Evolutionary conservation across 2,888 invertebrate species (phyloP).

Genomic region (Phaedon cochleariae): DNA sequence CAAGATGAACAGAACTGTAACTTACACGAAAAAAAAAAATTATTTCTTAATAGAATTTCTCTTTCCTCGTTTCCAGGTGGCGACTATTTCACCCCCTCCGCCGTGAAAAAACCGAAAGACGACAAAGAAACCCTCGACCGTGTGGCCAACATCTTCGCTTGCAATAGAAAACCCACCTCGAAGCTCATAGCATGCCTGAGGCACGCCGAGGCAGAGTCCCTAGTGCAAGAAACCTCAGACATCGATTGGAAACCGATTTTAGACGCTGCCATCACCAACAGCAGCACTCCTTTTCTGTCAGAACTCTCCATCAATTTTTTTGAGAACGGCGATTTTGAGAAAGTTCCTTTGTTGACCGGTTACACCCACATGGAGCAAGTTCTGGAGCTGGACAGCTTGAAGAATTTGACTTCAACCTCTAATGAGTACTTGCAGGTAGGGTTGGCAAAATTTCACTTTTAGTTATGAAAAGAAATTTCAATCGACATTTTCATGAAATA

Average conservation of each 20-base stretch:
- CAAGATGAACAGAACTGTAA: too few relatives aligned
- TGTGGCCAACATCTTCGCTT: conserved; percentile 73
- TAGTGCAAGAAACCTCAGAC: conserved; percentile 67
- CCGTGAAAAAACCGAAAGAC: conserved; percentile 71
- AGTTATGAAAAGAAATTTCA: too few relatives aligned
- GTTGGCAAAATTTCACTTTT: too few relatives aligned
- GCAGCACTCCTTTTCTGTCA: conserved; percentile 71
- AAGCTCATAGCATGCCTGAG: conserved; percentile 76
- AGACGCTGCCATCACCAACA: conserved; percentile 75
- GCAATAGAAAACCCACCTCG: conserved; percentile 73
- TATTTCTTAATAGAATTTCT: too few relatives aligned
- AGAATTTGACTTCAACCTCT: conserved; percentile 69
- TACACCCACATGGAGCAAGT: conserved; percentile 86
- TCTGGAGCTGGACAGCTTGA: conserved; percentile 67
- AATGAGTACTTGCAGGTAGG: conserved; percentile 56
- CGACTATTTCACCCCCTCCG: conserved; percentile 67
- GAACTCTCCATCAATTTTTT: conserved; percentile 73
- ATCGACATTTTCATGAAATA: too few relatives aligned
- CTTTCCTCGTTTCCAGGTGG: conserved; percentile 32
- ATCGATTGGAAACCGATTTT: conserved; percentile 79
- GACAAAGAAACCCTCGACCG: conserved; percentile 71
- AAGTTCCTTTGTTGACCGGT: conserved; percentile 74
- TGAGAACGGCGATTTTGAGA: conserved; percentile 69
- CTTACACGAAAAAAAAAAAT: too few relatives aligned
- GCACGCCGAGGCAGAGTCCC: conserved; percentile 67